Evolutionary conservation across 2,797 vertebrate genomes (phyloP).

Genomic region (Coreius guichenoti): DNA sequence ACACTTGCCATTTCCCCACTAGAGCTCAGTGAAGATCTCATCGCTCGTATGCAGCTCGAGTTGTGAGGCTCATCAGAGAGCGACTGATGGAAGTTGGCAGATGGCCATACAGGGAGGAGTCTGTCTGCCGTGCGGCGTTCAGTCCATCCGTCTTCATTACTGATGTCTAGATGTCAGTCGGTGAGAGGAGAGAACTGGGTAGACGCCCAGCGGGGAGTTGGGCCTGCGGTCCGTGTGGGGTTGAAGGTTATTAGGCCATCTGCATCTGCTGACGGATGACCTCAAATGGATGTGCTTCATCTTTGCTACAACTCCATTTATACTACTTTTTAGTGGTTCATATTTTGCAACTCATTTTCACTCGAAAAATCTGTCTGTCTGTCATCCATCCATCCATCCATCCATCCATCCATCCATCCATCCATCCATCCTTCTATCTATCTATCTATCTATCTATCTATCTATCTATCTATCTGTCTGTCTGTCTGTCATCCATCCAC

Average conservation of each 20-base stretch:
- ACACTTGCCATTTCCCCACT: slow-evolving; percentile 23
- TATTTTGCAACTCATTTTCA: not conserved
- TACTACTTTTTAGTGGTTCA: not conserved
- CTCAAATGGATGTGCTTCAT: not conserved
- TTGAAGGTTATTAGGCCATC: not conserved
- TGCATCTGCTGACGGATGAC: not conserved
- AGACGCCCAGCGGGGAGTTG: slow-evolving; percentile 63
- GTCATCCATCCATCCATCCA: no score
- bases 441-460: no score
- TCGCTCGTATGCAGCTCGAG: not conserved
- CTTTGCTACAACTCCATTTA: not conserved
- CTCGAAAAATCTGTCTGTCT: no score
- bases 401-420: no score
- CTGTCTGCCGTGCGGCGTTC: slow-evolving; percentile 69
- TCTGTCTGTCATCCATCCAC: no score
- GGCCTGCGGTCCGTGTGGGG: not conserved
- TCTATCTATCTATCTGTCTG: no score
- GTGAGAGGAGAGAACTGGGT: slow-evolving; percentile 72
- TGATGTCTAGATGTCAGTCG: slow-evolving; percentile 75
- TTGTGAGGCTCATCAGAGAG: slow-evolving; percentile 64
- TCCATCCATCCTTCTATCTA: no score
- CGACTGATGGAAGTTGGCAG: slow-evolving; percentile 78
- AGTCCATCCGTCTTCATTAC: slow-evolving; percentile 78
- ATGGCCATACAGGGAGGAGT: slow-evolving; percentile 76
- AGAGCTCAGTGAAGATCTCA: not conserved